Base-by-base conservation (phyloP, 2,888 invertebrate genomes). In the Rhopalosiphum nymphaeae region DNA sequence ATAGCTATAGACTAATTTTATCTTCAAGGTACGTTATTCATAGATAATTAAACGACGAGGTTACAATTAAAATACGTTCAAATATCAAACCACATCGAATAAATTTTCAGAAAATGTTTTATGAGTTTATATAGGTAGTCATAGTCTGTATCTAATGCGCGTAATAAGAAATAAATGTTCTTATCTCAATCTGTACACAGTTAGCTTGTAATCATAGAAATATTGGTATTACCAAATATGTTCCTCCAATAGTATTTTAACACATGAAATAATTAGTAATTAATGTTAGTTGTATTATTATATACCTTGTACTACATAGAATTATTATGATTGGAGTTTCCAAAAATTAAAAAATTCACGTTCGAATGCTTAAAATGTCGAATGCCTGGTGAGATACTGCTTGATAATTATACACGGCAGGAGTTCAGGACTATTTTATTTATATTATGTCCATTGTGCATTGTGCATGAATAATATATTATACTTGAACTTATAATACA, bases 71-170 rank as follows among this genome's bases (percentile, higher is more conserved):
- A 86, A 36, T 78, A 44, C 86, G 29, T 86, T 46, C 13, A 44
- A 86, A 29, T 29, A 29, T 86, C 44, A 44, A 86, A 86, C 16
- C 86, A 29, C n/a, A 46, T 46, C 9, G 86, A 46, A 26, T 29
- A 86, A 86, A 49, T 46, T 86, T 86, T 46, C 86, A n/a, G 26
- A 86, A 86, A 86, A 86, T 86, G 86, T 86, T 86, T 44, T 13
- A 44, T 13, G 13, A 46, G 44, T 21, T 86, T 86, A 44, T 86
- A 86, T 46, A 44, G 26, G 85, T 44, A 78, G 57, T 26, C 26
- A 26, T 26, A 57, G 26, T 53, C 53, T 57, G 9, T 26, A 9
- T 26, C 57, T 57, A 57, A 57, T 26, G 26, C 42, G 29, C 44
- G 44, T 86, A 85, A 86, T 86, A 46, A 46, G 46, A 86, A 86